Conservation (phyloP, 2,888 invertebrate genomes). For the Leucania comma region DNA sequence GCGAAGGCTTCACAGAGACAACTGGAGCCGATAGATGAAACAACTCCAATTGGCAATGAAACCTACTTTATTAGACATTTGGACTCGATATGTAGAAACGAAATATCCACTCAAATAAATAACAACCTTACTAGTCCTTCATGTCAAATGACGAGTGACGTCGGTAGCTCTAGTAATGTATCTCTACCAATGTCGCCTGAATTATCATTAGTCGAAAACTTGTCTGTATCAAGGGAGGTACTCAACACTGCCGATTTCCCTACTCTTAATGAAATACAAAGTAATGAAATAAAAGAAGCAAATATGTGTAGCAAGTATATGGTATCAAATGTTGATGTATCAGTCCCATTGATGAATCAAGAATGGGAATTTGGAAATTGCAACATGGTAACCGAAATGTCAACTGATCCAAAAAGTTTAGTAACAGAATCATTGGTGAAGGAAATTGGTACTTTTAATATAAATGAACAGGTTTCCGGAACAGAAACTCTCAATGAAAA, state of each 20-base stretch:
- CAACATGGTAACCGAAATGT: conserved; percentile 50
- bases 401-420: conserved; percentile 41
- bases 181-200: conserved; percentile 84
- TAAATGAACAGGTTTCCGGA: conserved; percentile 71
- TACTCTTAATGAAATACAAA: conserved; percentile 72
- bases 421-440: conserved; percentile 75
- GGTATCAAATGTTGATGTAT: conserved; percentile 75
- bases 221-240: conserved; percentile 78
- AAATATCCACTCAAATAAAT: conserved; percentile 36
- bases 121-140: conserved; percentile 16
- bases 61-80: conserved; percentile 45
- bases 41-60: conserved; percentile 53
- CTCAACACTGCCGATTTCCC: conserved; percentile 66
- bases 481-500: conserved; percentile 79
- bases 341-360: conserved; percentile 82
- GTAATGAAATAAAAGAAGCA: conserved; percentile 54
- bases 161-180: conserved; percentile 78
- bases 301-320: conserved; percentile 71
- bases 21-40: conserved; percentile 78
- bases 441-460: conserved; percentile 72
- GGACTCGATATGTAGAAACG: conserved; percentile 49
- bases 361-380: conserved; percentile 71
- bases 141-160: conserved; percentile 47
- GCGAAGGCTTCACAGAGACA: conserved; percentile 52
- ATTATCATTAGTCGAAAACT: conserved; percentile 84